A percentile compares a stretch with the other conserved stretches of the same genome.
Conservation (phyloP, 1,140 invertebrate species). For the Marisa cornuarietis region DNA sequence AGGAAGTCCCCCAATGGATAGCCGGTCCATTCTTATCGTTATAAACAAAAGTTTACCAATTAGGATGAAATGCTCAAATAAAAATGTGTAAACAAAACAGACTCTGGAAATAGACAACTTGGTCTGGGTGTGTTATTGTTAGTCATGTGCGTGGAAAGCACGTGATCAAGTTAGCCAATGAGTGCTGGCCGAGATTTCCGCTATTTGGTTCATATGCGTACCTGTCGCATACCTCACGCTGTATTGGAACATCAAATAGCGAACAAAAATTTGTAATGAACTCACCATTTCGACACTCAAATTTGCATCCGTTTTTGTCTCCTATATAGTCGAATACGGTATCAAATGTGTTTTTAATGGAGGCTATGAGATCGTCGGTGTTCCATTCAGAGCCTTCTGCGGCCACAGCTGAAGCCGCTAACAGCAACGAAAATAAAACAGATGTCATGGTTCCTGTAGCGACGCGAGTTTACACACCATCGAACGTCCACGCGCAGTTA, state of each 20-base stretch:
- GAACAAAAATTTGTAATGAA: background rate
- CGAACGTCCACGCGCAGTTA: too few relatives aligned
- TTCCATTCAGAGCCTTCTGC: background rate
- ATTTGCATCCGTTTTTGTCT: slow-evolving; percentile 12
- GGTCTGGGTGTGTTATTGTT: background rate
- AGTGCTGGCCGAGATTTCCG: background rate
- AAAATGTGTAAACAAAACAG: background rate
- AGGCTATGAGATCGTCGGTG: background rate
- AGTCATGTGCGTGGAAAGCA: background rate
- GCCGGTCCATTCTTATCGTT: too few relatives aligned
- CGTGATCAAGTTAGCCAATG: background rate
- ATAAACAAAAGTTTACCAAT: too few relatives aligned
- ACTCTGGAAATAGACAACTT: background rate
- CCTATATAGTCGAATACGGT: slow-evolving; percentile 21
- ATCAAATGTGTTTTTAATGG: slow-evolving; percentile 1
- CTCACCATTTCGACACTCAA: slow-evolving; percentile 16
- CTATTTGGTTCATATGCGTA: too few relatives aligned
- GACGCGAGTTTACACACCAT: too few relatives aligned
- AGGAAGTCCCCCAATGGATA: too few relatives aligned
- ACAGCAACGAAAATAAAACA: background rate
- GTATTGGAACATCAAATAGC: background rate
- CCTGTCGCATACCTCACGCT: background rate
- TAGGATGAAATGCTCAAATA: background rate
- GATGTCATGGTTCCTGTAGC: background rate
- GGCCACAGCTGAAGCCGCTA: background rate